Base-by-base conservation (phyloP, 2,113 vertebrate species). In the Psittacus erithacus region DNA sequence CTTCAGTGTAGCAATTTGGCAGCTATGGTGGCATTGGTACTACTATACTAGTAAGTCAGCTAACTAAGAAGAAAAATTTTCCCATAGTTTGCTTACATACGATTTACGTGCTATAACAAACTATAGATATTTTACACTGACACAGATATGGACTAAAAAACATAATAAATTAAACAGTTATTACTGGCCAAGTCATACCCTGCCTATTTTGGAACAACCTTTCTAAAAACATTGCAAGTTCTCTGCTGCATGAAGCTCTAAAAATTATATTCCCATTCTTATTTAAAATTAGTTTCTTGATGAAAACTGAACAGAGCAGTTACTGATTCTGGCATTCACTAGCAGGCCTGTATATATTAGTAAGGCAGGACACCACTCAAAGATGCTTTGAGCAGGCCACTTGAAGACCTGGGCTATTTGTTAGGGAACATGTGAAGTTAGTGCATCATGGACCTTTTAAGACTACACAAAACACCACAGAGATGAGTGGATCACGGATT, bases 361-460 rank as follows among this genome's bases (percentile, higher is more conserved):
- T 47, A 76, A 47, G 47, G 18, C 19, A 87, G 70, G 47, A 57
- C 27, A 35, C 16, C 33, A 12, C 69, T 68, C 22, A 70, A 44
- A 63, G 49, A 29, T 49, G 39, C 15, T 87, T 41, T 65, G 25
- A 84, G 49, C 35, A 76, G 39, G 70, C 17, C 33, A 33, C 33
- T 12, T 69, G 38, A 80, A 91, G 65, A 86, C n/a, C 39, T 17
- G 59, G n/a, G 24, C 47, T 85, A 25, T 41, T 75, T 52, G 10
- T 60, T 50, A 63, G 53, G 27, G 20, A 90, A 63, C 27, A 64
- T 1, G 7, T 11, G 20, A 35, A 55, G 15, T 41, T 82, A 79
- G 62, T 0, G 0, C 27, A 50, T 38, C 1, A 0, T 23, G 29
- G 20, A 62, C 11, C 13, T 57, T 69, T 28, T 4, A 91, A 77